Evolutionary conservation across 2,113 vertebrate species (phyloP), one percentile per base, ranked within the genome.

Genomic region (Microtus ochrogaster): DNA sequence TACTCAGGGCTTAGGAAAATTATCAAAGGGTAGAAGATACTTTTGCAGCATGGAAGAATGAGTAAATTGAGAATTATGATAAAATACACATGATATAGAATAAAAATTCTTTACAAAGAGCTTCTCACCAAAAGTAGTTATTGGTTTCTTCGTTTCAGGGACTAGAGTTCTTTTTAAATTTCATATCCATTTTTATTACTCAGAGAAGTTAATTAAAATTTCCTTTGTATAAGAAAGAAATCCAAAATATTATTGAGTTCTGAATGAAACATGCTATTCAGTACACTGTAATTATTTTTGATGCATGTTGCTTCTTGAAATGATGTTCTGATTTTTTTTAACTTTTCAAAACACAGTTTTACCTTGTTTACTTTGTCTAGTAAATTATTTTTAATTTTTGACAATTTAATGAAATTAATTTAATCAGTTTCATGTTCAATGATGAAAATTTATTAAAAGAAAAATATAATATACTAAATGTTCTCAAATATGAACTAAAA

Each of bases 301-400:
- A 26, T 91, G 30, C 65, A 3, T 1, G 92, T 68, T 90, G 21
- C 85, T 76, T 88, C 28, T 88, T 44, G 24, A 0, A 63, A 36
- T 89, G 5, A 70, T 76, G 8, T 89, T 81, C 33, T 76, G 83
- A 55, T 5, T 36, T 87, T 61, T 61, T 83, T 89, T 78, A 89
- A 7, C 19, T 83, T 90, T 95, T 88, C 3, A 39, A 26, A 96
- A 74, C 28, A 92, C 79, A 94, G 72, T 30, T 52, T 90, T 58
- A 61, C 36, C 68, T 89, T 66, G 52, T 79, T 89, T 13, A 74
- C 22, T 89, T 90, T 93, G 28, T 68, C 16, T 85, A 76, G 16
- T 21, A 96, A 74, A 88, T 68, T 63, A 21, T 41, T 86, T 90
- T 92, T 49, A 79, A 79, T 79, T 2, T 14, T 68, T 63, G 5